Evolutionary conservation across 2,888 invertebrate genomes (phyloP).

Genomic region (Platycnemis pennipes): DNA sequence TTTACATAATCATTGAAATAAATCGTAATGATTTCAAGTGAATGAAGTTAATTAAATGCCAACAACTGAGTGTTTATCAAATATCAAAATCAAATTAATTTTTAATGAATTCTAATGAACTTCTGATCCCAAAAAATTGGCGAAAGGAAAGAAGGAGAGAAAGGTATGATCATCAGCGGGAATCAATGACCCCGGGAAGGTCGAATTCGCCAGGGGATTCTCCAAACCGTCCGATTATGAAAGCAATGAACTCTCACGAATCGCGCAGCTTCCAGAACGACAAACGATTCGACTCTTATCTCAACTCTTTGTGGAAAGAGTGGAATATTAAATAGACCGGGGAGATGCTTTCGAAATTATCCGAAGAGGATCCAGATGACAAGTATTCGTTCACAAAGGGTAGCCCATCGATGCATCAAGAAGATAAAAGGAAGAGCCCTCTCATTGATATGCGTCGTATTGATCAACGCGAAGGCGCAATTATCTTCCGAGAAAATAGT

Average conservation of each 20-base stretch:
- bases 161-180: background rate
- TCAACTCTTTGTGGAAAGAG: background rate
- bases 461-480: background rate
- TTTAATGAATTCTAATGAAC: background rate
- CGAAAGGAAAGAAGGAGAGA: background rate
- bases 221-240: background rate
- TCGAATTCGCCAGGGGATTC: background rate
- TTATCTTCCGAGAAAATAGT: background rate
- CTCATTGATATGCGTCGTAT: background rate
- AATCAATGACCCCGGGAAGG: constrained; percentile 2
- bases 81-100: background rate
- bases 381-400: background rate
- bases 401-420: background rate
- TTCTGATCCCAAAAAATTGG: background rate
- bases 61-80: background rate
- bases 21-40: background rate
- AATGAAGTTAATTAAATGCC: background rate
- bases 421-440: background rate
- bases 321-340: background rate
- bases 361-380: background rate
- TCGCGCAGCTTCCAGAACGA: background rate
- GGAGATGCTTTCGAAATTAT: background rate
- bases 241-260: background rate
- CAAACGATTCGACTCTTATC: background rate
- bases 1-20: background rate